Base-by-base conservation (phyloP, 2,888 invertebrate genomes). In the Cantharis flavilabris region DNA sequence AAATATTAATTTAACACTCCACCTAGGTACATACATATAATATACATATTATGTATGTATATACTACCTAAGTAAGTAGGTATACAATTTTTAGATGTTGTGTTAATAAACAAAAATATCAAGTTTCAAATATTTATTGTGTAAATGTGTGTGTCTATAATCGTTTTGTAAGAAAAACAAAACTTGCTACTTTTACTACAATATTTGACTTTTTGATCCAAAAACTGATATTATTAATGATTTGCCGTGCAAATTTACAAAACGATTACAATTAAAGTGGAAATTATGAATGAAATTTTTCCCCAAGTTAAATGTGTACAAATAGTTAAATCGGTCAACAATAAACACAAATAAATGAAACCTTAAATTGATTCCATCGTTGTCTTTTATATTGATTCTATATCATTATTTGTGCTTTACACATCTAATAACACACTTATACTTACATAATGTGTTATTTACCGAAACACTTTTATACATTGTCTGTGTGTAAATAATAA, bases 71-170 rank as follows among this genome's bases (percentile, higher is more conserved):
- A 20, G 49, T 49, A 49, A 49, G 49, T 49, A 49, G 49, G 49
- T 49, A 49, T 49, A 49, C 49, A 49, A 49, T 49, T 49, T 49
- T 49, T 49, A 67, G 65, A 26, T 77, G 74, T 74, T 77, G 62
- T 67, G 49, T 70, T 72, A 69, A 75, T 78, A 78, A 78, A 78
- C 75, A 78, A 78, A 75, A 78, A 78, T 75, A 78, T 74, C 71
- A 69, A 69, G 69, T 49, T 78, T 81, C 84, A 86, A 86, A 86
- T 86, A 86, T 86, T 86, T 85, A 85, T 86, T 81, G 77, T 77
- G 81, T 81, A 81, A 82, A 78, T 76, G 78, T 75, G 73, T 81
- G 73, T 81, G 80, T 67, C 67, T 71, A 71, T 69, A 77, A 73
- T 71, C 71, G 26, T 82, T 49, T 81, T 80, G 75, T 81, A 77